These are phyloP conservation scores for Theocolax elegans DNA, from an alignment of 1,140 invertebrate genomes.

Conservation along the genomic window DNA sequence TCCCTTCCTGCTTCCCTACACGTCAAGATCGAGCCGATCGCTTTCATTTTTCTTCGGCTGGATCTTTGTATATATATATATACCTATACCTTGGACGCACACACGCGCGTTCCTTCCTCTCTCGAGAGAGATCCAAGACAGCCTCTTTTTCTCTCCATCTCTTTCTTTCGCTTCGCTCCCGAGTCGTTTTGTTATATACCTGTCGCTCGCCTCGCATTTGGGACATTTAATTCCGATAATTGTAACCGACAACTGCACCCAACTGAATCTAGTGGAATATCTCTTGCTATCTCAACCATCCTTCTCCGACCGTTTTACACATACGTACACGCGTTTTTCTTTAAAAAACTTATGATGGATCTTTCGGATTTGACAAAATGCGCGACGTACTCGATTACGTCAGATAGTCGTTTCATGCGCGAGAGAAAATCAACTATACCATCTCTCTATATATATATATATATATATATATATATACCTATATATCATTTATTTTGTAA, in stretches of 20 bases:
- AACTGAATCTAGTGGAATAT: conserved; percentile 28
- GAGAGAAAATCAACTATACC: too few relatives aligned
- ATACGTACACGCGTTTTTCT: too few relatives aligned
- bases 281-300: background rate
- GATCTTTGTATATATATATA: background rate
- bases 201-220: conserved; percentile 23
- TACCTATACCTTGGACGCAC: background rate
- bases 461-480: too few relatives aligned
- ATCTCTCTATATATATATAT: too few relatives aligned
- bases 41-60: conserved; percentile 33
- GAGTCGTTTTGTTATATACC: conserved; percentile 20
- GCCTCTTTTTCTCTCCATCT: background rate
- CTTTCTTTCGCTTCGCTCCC: too few relatives aligned
- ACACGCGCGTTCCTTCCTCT: background rate
- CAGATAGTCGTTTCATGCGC: too few relatives aligned
- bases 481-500: too few relatives aligned
- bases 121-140: too few relatives aligned
- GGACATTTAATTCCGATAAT: conserved; percentile 39
- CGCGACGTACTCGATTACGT: too few relatives aligned
- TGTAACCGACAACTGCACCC: conserved; percentile 37
- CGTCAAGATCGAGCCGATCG: conserved; percentile 26
- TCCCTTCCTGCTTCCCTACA: background rate
- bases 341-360: too few relatives aligned
- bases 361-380: too few relatives aligned
- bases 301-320: too few relatives aligned